A percentile compares a stretch with the other conserved stretches of the same genome.
phyloP scores from a whole-genome alignment of 1,140 invertebrate genomes.

The Campoletis sonorensis region DNA sequence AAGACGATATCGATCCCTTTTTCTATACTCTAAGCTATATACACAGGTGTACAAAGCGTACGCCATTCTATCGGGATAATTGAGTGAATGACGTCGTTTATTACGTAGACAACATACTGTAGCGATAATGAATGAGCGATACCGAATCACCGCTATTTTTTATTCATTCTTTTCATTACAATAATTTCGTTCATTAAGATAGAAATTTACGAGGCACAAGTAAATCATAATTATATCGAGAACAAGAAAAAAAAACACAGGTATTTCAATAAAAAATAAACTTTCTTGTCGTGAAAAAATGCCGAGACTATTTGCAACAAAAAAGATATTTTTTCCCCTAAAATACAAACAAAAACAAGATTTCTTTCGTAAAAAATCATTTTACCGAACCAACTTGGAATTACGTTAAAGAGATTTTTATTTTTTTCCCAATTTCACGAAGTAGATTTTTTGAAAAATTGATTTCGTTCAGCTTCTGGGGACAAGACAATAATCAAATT shows the following conservation, averaged over 20 bases:
- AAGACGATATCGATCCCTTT: slow-evolving; percentile 1
- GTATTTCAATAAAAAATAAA: too few relatives aligned
- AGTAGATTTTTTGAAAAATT: not conserved
- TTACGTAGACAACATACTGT: not conserved
- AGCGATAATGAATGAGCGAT: not conserved
- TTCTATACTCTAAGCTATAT: not conserved
- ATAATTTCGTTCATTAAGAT: not conserved
- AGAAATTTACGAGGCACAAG: too few relatives aligned
- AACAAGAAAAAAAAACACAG: too few relatives aligned
- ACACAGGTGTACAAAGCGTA: not conserved
- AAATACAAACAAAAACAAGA: not conserved
- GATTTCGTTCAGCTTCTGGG: not conserved
- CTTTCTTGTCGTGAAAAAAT: not conserved
- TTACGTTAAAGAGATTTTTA: too few relatives aligned
- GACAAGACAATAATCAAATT: not conserved
- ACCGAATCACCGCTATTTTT: not conserved
- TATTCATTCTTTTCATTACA: not conserved
- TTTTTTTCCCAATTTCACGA: too few relatives aligned
- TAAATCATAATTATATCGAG: too few relatives aligned
- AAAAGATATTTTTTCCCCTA: too few relatives aligned
- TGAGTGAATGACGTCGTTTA: slow-evolving; percentile 18
- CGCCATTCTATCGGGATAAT: slow-evolving; percentile 1
- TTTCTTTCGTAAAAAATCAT: too few relatives aligned
- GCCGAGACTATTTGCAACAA: too few relatives aligned
- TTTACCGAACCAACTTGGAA: too few relatives aligned